Percentiles rank a stretch among this genome's conserved stretches.
phyloP scores from a whole-genome alignment of 2,113 vertebrate species.

The Himantopus leucocephalus region DNA sequence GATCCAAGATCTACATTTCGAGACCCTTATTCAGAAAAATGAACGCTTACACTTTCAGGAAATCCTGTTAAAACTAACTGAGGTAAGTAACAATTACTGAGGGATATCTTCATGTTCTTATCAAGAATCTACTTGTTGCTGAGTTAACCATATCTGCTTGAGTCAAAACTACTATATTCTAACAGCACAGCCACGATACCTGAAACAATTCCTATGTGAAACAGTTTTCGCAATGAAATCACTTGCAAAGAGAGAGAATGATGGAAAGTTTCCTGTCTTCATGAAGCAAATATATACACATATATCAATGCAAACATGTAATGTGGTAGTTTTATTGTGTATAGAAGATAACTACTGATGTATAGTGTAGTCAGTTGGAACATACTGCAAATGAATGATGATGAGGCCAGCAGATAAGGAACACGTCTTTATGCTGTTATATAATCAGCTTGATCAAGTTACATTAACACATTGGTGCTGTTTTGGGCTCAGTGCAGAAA shows the following conservation, averaged over 20 bases:
- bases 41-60: background rate
- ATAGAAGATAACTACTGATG: slow-evolving; percentile 36
- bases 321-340: slow-evolving; percentile 23
- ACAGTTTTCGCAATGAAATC: background rate
- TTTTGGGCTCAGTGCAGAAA: slow-evolving; percentile 21
- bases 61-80: background rate
- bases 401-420: slow-evolving; percentile 34
- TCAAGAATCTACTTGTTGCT: background rate
- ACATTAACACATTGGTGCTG: slow-evolving; percentile 18
- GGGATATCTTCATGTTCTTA: background rate
- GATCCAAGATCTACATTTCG: background rate
- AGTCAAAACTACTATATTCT: background rate
- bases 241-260: background rate
- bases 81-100: background rate
- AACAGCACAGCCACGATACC: background rate
- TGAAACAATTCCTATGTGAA: background rate
- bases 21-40: background rate
- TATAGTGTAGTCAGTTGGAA: slow-evolving; percentile 40
- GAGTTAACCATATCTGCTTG: background rate
- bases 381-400: slow-evolving; percentile 48
- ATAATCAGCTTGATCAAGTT: slow-evolving; percentile 58
- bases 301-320: slow-evolving; percentile 30
- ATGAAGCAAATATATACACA: background rate
- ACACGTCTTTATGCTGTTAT: slow-evolving; percentile 1
- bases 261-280: background rate